Percentiles rank a stretch among this genome's conserved stretches.
These are phyloP conservation scores for Echeneis naucrates DNA, from an alignment of 2,797 vertebrate species.

Conservation along the genomic window DNA sequence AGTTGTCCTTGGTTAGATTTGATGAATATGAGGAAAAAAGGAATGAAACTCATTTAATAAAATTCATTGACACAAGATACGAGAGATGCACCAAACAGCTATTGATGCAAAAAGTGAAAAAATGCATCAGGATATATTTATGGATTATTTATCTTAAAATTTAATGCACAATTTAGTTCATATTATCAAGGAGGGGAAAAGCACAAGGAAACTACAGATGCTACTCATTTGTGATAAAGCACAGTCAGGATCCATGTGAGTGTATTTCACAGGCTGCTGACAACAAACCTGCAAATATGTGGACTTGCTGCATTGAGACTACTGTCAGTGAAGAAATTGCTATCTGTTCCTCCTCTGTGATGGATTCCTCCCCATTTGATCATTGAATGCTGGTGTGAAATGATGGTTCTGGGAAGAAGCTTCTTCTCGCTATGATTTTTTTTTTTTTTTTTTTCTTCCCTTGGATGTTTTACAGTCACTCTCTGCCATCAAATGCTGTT, in stretches of 20 bases:
- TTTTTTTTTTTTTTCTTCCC: too few relatives aligned
- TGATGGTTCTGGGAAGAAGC: constrained; percentile 12
- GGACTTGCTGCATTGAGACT: constrained; percentile 37
- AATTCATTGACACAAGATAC: background rate
- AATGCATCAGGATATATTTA: too few relatives aligned
- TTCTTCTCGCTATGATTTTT: constrained; percentile 33
- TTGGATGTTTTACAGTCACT: constrained; percentile 24
- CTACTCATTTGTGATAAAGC: background rate
- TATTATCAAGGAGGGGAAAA: too few relatives aligned
- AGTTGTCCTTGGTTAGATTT: too few relatives aligned
- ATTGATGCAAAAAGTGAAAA: too few relatives aligned
- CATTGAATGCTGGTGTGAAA: constrained; percentile 21
- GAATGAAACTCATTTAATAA: background rate
- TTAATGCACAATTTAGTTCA: background rate
- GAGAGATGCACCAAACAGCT: constrained; percentile 2
- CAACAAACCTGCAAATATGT: constrained; percentile 22
- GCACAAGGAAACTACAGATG: too few relatives aligned
- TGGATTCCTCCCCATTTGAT: constrained; percentile 49
- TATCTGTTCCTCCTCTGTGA: constrained; percentile 31
- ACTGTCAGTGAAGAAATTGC: constrained; percentile 39
- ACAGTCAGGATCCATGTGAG: background rate
- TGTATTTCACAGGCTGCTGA: background rate
- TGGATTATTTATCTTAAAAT: background rate
- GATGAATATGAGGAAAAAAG: background rate
- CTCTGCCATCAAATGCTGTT: constrained; percentile 5